Percentiles rank a stretch among this genome's conserved stretches.
These are phyloP conservation scores for Aporophyla nigra DNA, from an alignment of 2,888 invertebrate species.

Conservation along the genomic window DNA sequence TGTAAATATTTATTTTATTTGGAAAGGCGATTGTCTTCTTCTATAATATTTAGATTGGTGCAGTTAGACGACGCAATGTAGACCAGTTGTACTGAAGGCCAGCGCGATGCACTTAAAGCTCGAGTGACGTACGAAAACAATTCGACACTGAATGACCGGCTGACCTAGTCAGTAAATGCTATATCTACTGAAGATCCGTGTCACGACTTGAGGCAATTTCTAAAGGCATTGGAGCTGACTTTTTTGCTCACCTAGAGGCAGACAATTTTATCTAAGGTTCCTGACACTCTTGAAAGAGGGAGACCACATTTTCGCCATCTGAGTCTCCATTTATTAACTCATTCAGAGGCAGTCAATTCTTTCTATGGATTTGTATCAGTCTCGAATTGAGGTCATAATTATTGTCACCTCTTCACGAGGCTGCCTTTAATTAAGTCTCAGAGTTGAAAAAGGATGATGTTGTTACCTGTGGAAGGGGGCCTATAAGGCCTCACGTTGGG, in stretches of 20 bases:
- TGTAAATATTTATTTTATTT: background rate
- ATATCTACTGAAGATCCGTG: background rate
- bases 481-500: slow-evolving; percentile 93
- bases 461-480: slow-evolving; percentile 94
- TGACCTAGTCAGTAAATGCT: background rate
- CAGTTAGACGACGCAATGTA: slow-evolving; percentile 15
- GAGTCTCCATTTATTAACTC: no score
- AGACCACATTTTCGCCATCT: no score
- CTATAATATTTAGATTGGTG: slow-evolving; percentile 9
- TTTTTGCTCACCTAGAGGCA: background rate
- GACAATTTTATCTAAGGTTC: background rate
- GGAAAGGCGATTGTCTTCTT: background rate
- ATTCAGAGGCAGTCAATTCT: background rate
- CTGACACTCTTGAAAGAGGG: no score
- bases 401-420: background rate
- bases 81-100: slow-evolving; percentile 24
- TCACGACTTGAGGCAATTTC: background rate
- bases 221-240: background rate
- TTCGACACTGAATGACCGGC: background rate
- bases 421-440: background rate
- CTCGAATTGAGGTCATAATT: no score
- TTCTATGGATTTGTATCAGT: background rate
- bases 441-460: background rate
- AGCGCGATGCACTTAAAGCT: slow-evolving; percentile 25
- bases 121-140: slow-evolving; percentile 14